These are phyloP conservation scores for Mellivora capensis DNA, from an alignment of 2,113 vertebrate genomes.

Conservation along the genomic window DNA sequence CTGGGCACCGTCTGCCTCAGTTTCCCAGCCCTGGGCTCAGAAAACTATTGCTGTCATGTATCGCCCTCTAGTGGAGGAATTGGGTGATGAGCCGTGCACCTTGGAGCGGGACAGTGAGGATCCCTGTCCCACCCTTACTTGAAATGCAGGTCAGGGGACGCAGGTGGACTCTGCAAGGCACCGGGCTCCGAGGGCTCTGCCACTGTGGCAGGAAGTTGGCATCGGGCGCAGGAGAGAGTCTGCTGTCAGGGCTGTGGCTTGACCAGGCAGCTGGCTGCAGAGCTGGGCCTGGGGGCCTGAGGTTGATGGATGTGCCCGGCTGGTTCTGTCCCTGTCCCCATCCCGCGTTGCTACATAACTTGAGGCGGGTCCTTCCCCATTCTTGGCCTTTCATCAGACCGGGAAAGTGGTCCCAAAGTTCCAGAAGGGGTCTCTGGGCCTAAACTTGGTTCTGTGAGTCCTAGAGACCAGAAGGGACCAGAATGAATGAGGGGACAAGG, in stretches of 20 bases:
- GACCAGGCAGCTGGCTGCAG: neutral
- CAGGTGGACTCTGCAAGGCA: neutral
- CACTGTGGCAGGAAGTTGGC: neutral
- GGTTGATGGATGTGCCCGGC: fast-evolving
- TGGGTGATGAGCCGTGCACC: fast-evolving
- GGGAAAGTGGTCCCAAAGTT: neutral
- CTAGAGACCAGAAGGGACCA: neutral
- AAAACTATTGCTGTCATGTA: fast-evolving
- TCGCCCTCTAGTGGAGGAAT: conserved; percentile 47
- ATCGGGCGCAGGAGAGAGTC: fast-evolving
- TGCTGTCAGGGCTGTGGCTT: neutral
- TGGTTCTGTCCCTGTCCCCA: fast-evolving
- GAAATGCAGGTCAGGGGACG: fast-evolving
- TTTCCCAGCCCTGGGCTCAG: neutral
- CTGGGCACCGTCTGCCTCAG: neutral
- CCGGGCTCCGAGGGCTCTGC: fast-evolving
- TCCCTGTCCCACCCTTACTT: neutral
- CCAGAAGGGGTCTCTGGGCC: neutral
- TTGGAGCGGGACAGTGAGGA: neutral
- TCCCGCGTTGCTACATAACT: neutral
- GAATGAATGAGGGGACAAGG: fast-evolving
- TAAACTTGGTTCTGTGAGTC: neutral
- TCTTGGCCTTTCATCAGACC: neutral
- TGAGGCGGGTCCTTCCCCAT: neutral
- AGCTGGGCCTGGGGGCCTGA: neutral